Percentiles rank a stretch among this genome's conserved stretches.
These are phyloP conservation scores for Erpetoichthys calabaricus DNA, from an alignment of 2,797 vertebrate genomes.

Conservation along the genomic window DNA sequence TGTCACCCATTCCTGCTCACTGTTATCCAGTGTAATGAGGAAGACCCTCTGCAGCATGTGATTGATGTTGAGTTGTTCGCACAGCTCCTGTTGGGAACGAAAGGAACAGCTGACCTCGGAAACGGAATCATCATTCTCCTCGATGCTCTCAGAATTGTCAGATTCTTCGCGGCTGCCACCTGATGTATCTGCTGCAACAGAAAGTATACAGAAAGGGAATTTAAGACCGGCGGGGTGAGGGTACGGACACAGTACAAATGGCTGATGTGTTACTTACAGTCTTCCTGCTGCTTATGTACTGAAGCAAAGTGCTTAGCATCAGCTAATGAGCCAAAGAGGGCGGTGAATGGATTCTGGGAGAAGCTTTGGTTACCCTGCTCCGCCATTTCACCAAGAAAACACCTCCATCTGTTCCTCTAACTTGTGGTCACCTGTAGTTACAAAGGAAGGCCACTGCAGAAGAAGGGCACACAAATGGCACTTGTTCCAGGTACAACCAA, in stretches of 20 bases:
- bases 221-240: neutral
- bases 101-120: slow-evolving; percentile 92
- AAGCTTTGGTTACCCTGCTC: slow-evolving; percentile 97
- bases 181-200: slow-evolving; percentile 56
- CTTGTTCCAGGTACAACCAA: too few species aligned
- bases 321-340: slow-evolving; percentile 86
- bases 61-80: slow-evolving; percentile 96
- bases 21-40: slow-evolving; percentile 93
- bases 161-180: slow-evolving; percentile 83
- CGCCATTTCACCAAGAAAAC: slow-evolving; percentile 76
- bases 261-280: slow-evolving; percentile 35
- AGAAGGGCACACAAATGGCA: too few species aligned
- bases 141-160: slow-evolving; percentile 89
- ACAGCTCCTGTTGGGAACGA: slow-evolving; percentile 85
- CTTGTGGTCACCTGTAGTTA: too few species aligned
- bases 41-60: slow-evolving; percentile 98
- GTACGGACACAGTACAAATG: neutral
- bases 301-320: slow-evolving; percentile 92
- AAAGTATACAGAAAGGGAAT: neutral
- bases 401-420: slow-evolving; percentile 34
- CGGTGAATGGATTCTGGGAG: slow-evolving; percentile 91
- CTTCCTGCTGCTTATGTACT: slow-evolving; percentile 67
- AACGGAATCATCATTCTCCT: slow-evolving; percentile 89
- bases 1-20: slow-evolving; percentile 46
- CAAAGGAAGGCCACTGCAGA: too few species aligned